phyloP scores from a whole-genome alignment of 2,797 vertebrate genomes.

The Enteromius mattozi region DNA sequence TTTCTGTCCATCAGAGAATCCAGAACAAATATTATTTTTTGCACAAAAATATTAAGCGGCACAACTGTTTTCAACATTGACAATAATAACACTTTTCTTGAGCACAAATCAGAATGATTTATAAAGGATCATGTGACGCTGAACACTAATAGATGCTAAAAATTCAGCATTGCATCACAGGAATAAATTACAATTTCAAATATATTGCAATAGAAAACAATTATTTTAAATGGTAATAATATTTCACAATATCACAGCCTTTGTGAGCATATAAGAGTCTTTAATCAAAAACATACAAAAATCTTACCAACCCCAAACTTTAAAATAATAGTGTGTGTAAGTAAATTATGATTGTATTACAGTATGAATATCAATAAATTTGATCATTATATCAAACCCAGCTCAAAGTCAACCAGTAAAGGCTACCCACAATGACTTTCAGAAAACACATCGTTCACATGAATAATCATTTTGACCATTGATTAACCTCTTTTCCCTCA shows the following conservation, averaged over 20 bases:
- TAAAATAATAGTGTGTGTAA: background rate
- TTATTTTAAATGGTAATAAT: conserved; percentile 1
- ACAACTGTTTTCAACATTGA: background rate
- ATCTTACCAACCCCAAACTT: too few species aligned
- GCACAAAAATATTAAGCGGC: background rate
- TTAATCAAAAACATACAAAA: background rate
- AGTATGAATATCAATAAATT: background rate
- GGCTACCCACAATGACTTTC: conserved; percentile 7
- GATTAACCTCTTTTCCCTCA: conserved; percentile 60
- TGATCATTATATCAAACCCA: background rate
- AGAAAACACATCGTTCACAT: background rate
- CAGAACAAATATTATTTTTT: background rate
- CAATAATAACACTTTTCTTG: background rate
- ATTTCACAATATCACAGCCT: background rate
- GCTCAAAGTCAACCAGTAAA: background rate
- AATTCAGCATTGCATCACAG: background rate
- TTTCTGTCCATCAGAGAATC: background rate
- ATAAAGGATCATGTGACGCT: background rate
- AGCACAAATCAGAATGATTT: background rate
- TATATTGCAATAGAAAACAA: background rate
- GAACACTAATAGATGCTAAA: background rate
- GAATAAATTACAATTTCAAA: background rate
- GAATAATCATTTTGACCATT: conserved; percentile 13
- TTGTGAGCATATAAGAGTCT: background rate
- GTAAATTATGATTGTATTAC: background rate